A percentile compares a stretch with the other conserved stretches of the same genome.
Conservation (phyloP, 2,113 vertebrate genomes). For the Ploceus nigricollis region DNA sequence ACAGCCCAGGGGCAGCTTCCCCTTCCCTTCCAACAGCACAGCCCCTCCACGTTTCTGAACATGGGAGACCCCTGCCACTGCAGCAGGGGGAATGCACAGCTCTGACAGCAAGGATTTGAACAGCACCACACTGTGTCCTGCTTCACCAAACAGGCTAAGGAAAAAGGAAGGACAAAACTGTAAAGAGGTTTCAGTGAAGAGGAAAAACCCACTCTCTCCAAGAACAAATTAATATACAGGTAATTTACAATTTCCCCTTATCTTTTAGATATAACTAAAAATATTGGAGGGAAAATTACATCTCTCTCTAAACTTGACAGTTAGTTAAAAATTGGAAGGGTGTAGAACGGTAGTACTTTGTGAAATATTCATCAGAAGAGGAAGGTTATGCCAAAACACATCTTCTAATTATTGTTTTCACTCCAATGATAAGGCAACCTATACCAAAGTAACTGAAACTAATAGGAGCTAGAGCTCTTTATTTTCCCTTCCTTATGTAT, state of each 20-base stretch:
- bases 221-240: background rate
- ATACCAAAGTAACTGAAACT: background rate
- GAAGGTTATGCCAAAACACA: background rate
- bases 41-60: rapidly evolving
- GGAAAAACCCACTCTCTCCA: background rate
- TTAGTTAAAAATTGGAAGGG: background rate
- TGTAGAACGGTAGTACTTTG: background rate
- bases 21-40: background rate
- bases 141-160: background rate
- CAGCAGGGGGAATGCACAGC: background rate
- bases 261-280: background rate
- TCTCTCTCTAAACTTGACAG: background rate
- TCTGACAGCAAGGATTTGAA: background rate
- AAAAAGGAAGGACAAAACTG: background rate
- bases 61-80: background rate
- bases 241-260: background rate
- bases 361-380: background rate
- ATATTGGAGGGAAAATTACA: background rate
- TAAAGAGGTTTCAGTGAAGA: background rate
- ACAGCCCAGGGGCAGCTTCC: background rate
- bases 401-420: background rate
- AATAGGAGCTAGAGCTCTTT: background rate
- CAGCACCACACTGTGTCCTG: background rate
- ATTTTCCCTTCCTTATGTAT: background rate
- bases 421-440: background rate